Percentiles rank a stretch among this genome's conserved stretches.
These are phyloP conservation scores for Bembecia ichneumoniformis DNA, from an alignment of 2,888 invertebrate species.

Conservation along the genomic window DNA sequence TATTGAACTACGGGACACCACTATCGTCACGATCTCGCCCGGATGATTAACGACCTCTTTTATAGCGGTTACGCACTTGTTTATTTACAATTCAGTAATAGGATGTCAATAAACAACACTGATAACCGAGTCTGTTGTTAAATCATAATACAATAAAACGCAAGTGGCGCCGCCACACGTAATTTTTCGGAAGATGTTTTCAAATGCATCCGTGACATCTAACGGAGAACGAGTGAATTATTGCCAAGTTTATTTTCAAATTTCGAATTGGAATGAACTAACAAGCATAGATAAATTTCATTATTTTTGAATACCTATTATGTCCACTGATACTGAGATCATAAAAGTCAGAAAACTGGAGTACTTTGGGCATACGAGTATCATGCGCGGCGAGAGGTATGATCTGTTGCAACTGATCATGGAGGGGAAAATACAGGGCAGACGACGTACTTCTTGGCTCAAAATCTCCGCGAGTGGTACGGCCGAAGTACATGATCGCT, in stretches of 20 bases:
- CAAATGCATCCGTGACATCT: constrained; percentile 41
- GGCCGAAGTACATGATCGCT: no score
- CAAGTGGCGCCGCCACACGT: constrained; percentile 28
- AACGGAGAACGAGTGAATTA: constrained; percentile 35
- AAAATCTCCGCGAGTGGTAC: no score
- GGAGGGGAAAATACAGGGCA: no score
- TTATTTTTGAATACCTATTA: no score
- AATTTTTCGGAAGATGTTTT: constrained; percentile 13
- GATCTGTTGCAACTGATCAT: no score
- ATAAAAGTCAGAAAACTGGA: no score
- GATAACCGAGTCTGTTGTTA: constrained; percentile 43
- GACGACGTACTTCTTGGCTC: no score
- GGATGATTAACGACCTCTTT: constrained; percentile 54
- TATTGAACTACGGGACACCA: constrained; percentile 40
- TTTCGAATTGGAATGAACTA: no score
- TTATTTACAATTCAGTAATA: constrained; percentile 58
- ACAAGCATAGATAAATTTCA: no score
- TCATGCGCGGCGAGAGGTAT: no score
- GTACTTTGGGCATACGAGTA: no score
- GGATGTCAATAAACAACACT: constrained; percentile 54
- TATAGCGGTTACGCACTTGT: constrained; percentile 51
- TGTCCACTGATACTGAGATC: no score
- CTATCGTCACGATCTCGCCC: constrained; percentile 52
- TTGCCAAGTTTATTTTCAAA: background rate
- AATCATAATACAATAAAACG: constrained; percentile 42